Evolutionary conservation across 2,113 vertebrate genomes (phyloP).

Genomic region (Dicerorhinus sumatrensis): DNA sequence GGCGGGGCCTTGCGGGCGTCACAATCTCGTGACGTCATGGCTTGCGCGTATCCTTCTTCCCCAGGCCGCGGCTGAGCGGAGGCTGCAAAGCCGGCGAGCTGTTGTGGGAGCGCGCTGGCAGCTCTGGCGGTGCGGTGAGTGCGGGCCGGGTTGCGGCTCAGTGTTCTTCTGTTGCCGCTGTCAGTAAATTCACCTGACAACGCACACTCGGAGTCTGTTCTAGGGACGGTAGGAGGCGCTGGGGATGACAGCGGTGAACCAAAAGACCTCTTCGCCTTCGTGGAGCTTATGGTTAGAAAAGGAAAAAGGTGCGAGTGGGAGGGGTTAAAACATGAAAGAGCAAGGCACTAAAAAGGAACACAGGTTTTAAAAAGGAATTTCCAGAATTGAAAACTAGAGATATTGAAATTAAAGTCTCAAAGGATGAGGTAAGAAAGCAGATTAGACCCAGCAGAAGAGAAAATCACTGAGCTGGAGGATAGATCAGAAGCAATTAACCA

Average conservation of each 20-base stretch:
- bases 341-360: not conserved
- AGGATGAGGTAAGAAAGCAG: not conserved
- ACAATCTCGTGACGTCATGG: conserved; percentile 68
- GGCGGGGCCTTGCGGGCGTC: conserved; percentile 56
- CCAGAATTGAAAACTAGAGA: not conserved
- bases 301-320: not conserved
- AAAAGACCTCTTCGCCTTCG: fast-evolving
- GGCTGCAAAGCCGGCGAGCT: fast-evolving
- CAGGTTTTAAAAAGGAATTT: not conserved
- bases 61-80: fast-evolving
- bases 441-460: conserved; percentile 16
- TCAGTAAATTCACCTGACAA: not conserved
- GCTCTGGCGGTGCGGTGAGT: not conserved
- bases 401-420: not conserved
- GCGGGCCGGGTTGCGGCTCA: fast-evolving
- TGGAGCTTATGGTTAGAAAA: not conserved
- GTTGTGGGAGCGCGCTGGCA: fast-evolving
- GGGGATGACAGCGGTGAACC: too few species aligned
- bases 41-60: too few species aligned
- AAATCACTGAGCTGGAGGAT: not conserved
- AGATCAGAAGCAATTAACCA: not conserved
- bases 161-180: not conserved
- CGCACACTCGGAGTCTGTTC: too few species aligned
- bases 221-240: not conserved
- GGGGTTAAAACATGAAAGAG: not conserved